Evolutionary conservation across 2,797 vertebrate species (phyloP), one percentile per base, ranked within the genome.

Genomic region (Hemibagrus guttatus): DNA sequence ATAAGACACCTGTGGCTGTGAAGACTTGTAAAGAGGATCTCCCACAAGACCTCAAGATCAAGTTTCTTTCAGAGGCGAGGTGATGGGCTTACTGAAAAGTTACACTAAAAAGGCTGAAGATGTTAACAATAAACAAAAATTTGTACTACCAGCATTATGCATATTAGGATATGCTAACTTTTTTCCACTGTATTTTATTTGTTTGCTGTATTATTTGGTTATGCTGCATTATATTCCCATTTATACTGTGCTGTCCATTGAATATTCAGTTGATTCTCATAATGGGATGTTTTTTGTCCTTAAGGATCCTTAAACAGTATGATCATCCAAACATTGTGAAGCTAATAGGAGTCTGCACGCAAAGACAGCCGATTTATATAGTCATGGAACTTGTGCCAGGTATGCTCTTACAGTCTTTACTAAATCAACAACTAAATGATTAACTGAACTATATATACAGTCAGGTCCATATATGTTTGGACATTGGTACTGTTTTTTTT

Each of bases 21-120:
- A 99, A 99, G 94, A 99, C 98, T 0, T 99, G 98, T 92, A 99
- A 99, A 95, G 98, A 99, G 94, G 97, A 98, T 93, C 96, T 99
- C 92, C 97, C 98, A 90, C 97, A 98, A 91, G 98, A 99, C 89
- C 89, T 99, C 89, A 99, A 99, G 96, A 98, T 98, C 92, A 97
- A 98, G 91, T 99, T 99, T 94, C 96, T 99, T 87, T 98, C 98
- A 79, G 98, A 99, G 94, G 98, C 98, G 91, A 97, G 97, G 98
- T 98, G 58, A 87, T 28, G 28, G 39, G 6, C n/a, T 63, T 81
- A 61, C n/a, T 78, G 19, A 42, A 52, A 68, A 78, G 61, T 78
- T 66, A 35, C 19, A 31, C 8, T 79, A 35, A 49, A 75, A 76
- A 31, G 14, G 26, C 16, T 31, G n/a, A 11, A 56, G n/a, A 12